Conservation (phyloP, 2,888 invertebrate genomes). For the Coelinius sp. region DNA sequence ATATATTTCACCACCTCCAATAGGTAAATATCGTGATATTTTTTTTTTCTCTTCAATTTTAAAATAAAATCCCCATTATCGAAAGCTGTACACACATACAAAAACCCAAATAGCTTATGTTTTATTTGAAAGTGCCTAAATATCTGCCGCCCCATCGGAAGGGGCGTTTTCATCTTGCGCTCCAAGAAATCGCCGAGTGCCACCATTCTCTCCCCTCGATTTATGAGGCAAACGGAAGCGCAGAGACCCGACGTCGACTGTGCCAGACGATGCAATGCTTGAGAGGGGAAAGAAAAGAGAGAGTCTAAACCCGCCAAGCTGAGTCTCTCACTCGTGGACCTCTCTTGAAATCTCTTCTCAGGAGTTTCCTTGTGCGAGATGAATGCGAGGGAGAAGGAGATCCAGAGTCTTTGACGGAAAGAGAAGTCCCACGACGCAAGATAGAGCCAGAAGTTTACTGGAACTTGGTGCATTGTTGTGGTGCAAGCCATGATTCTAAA, state of each 20-base stretch:
- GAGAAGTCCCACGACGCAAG: conserved; percentile 17
- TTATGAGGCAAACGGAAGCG: conserved; percentile 33
- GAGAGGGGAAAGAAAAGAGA: not conserved
- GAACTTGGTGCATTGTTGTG: conserved; percentile 66
- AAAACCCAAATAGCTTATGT: conserved; percentile 19
- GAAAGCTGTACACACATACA: not conserved
- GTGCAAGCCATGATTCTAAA: conserved; percentile 56
- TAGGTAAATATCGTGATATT: too few relatives aligned
- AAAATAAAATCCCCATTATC: too few relatives aligned
- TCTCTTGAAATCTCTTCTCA: conserved; percentile 24
- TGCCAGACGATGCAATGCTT: conserved; percentile 24
- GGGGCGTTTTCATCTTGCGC: conserved; percentile 26
- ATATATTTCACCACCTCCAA: conserved; percentile 18
- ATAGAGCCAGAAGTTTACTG: conserved; percentile 54
- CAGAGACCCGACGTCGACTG: conserved; percentile 23
- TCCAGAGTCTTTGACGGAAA: not conserved
- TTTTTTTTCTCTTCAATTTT: too few relatives aligned
- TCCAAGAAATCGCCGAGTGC: conserved; percentile 38
- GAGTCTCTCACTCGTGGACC: conserved; percentile 19
- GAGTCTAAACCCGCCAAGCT: conserved; percentile 13
- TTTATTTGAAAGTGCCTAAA: conserved; percentile 37
- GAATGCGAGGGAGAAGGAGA: not conserved
- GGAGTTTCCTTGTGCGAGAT: not conserved
- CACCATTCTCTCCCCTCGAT: conserved; percentile 36
- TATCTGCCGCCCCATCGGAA: conserved; percentile 33